Base-by-base conservation (phyloP, 2,888 invertebrate genomes). In the Tachina fera region DNA sequence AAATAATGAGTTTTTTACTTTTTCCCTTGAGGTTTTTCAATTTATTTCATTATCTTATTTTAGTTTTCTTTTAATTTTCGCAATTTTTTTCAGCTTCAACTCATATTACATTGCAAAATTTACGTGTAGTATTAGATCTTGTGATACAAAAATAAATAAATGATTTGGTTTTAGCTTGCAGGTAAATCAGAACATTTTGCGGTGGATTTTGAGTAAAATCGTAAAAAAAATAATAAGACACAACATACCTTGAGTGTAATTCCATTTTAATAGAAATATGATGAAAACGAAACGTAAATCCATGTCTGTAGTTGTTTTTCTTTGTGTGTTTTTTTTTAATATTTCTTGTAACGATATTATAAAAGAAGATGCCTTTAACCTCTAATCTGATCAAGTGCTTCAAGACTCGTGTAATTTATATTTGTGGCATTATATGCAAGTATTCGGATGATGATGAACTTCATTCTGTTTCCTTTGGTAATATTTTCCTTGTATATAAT, bases 231-330 rank as follows among this genome's bases (percentile, higher is more conserved):
- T 6, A 31, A 31, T 6, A 31, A 31, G 31, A 31, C 31, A 51
- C 1, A 22, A 88, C 91, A 88, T 89, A 91, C 91, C 91, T 91
- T 91, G 90, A 86, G 89, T 90, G 90, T 90, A 88, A 88, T 90
- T 91, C 91, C 90, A 91, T 89, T 91, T 91, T 88, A 91, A 89
- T 88, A 91, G 89, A 87, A 91, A 90, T 87, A 91, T 89, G 89
- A 91, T 91, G 90, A 91, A 89, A 88, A 91, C 53, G 77, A 91
- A 90, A 87, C 91, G 89, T 89, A 91, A 89, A 90, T 91, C 91
- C 91, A 91, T 91, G 89, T 90, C 89, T 89, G 60, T 47, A 43
- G 49, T 2, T 78, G 65, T 2, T 53, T 16, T 51, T 31, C 14
- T 41, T 9, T 9, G 10, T 45, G 3, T 60, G 41, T 68, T 56